Evolutionary conservation across 2,113 vertebrate genomes (phyloP), one percentile per base, ranked within the genome.

Genomic region (Epinephelus cyanopodus): DNA sequence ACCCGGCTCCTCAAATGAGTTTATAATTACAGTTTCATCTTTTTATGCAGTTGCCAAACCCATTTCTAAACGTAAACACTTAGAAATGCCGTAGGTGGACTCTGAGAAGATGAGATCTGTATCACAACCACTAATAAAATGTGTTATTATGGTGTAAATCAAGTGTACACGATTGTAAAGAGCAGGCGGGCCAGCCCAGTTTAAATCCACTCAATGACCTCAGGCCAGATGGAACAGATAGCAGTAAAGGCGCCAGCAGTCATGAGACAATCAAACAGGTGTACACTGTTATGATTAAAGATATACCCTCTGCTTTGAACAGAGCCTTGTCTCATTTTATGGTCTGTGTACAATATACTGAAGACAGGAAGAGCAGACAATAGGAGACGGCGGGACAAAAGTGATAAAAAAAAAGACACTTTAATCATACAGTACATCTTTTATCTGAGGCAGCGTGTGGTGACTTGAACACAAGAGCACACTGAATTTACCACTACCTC

Each of bases 381-480:
- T 15, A 45, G 8, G 50, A 77, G 23, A 56, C 37, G 62, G 50
- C 47, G 37, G 45, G 74, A 79, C 68, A 39, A 56, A 21, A 56
- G 67, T 47, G 53, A 65, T 47, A 75, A 29, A 29, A 29, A 29
- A 86, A 74, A 83, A 82, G 47, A 83, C 74, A 68, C 78, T 92
- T 91, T 93, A 93, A 90, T 94, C 74, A 86, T 64, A 73, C 65
- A 87, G 64, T 78, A 74, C 85, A 89, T 58, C 48, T 80, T 74
- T 82, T 65, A 90, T 89, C 78, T 75, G 83, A 90, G 82, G 74
- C 42, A 45, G 42, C 82, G 37, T 86, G 85, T 73, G 74, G 67
- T 17, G 29, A 89, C 71, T 53, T 72, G 81, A 84, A 73, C 68
- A 66, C 48, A 27, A 50, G 8, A 70, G 47, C 63, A 66, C 61